These are phyloP conservation scores for Perizoma flavofasciatum DNA, from an alignment of 2,888 invertebrate genomes.

Conservation along the genomic window DNA sequence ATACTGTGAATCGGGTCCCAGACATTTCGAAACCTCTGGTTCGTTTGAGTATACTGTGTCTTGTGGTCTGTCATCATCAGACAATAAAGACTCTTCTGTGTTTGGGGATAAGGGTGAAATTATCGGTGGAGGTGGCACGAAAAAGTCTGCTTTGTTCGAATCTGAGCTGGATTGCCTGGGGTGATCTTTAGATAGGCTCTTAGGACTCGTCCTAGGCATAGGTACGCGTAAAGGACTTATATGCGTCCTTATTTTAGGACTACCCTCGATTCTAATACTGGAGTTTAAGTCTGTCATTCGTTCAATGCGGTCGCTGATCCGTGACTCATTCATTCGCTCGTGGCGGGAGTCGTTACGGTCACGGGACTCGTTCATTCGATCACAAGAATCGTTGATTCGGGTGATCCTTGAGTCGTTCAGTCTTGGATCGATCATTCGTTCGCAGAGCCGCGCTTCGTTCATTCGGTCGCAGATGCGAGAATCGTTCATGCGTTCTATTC, in stretches of 20 bases:
- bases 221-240: slow-evolving; percentile 64
- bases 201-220: slow-evolving; percentile 55
- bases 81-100: slow-evolving; percentile 72
- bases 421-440: slow-evolving; percentile 40
- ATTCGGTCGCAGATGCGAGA: slow-evolving; percentile 50
- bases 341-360: background rate
- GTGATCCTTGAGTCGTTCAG: slow-evolving; percentile 39
- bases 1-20: slow-evolving; percentile 75
- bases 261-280: slow-evolving; percentile 67
- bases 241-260: slow-evolving; percentile 67
- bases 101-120: slow-evolving; percentile 72
- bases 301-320: slow-evolving; percentile 45
- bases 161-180: slow-evolving; percentile 29
- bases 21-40: slow-evolving; percentile 65
- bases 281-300: slow-evolving; percentile 68
- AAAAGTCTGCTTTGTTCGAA: slow-evolving; percentile 58
- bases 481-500: slow-evolving; percentile 46
- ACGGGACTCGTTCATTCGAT: slow-evolving; percentile 44
- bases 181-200: slow-evolving; percentile 32
- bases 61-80: slow-evolving; percentile 61
- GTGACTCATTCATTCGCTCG: slow-evolving; percentile 44
- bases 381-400: slow-evolving; percentile 43
- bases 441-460: slow-evolving; percentile 50
- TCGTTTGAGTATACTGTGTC: slow-evolving; percentile 68
- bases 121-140: slow-evolving; percentile 57